These are phyloP conservation scores for Lophius piscatorius DNA, from an alignment of 2,113 vertebrate genomes.

Conservation along the genomic window DNA sequence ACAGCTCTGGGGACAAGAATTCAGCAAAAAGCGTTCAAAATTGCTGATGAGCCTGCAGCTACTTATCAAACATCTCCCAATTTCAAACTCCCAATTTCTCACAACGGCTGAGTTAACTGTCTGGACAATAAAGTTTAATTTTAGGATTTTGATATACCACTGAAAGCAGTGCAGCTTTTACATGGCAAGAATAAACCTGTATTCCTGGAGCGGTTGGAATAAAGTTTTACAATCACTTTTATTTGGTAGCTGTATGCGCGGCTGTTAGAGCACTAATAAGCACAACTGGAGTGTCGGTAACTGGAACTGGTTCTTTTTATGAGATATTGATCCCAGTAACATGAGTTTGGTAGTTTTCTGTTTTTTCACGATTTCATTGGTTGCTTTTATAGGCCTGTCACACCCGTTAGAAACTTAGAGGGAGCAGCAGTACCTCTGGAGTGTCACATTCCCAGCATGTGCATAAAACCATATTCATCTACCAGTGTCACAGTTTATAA, in stretches of 20 bases:
- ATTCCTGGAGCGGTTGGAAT: no score
- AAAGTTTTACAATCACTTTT: conserved; percentile 4
- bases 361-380: conserved; percentile 51
- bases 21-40: conserved; percentile 21
- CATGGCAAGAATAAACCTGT: no score
- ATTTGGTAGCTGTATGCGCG: no score
- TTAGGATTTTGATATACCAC: no score
- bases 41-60: conserved; percentile 34
- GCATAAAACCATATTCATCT: not conserved
- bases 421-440: conserved; percentile 14
- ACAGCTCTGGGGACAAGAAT: conserved; percentile 61
- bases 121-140: no score
- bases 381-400: conserved; percentile 40
- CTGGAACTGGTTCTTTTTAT: conserved; percentile 14
- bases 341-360: conserved; percentile 21
- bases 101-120: no score
- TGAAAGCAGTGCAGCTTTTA: no score
- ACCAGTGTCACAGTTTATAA: not conserved
- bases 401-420: conserved; percentile 22
- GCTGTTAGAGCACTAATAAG: not conserved
- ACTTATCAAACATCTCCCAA: conserved; percentile 38
- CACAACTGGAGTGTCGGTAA: not conserved
- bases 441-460: not conserved
- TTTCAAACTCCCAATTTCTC: no score
- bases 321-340: conserved; percentile 34